Evolutionary conservation across 2,113 vertebrate species (phyloP), one percentile per base, ranked within the genome.

Genomic region (Coregonus clupeaformis): DNA sequence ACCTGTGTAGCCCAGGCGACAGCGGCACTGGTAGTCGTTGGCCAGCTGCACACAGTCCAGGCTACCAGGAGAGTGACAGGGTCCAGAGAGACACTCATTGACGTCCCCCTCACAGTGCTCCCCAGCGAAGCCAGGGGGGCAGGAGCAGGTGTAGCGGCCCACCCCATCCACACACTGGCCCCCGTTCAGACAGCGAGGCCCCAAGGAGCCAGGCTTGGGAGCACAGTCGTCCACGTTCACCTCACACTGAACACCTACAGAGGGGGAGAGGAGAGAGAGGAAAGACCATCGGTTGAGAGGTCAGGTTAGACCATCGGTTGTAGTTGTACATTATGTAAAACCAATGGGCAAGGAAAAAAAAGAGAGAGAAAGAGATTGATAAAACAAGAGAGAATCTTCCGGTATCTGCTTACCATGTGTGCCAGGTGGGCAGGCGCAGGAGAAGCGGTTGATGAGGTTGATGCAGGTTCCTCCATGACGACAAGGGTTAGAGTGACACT

Each of bases 71-170:
- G 90, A 27, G 74, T 91, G 91, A 85, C 97, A 98, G 2, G 97
- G 97, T 55, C 59, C 91, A n/a, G 97, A 95, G 1, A 92, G 92
- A 77, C 97, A 98, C 80, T 98, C 97, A 0, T 98, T 98, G 76
- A 98, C 92, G 82, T 98, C 96, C 0, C 97, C 97, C 78, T 98
- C 96, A 0, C 97, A 98, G 66, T 94, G 93, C 71, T 96, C 94
- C 0, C 97, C 97, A 0, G 94, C 94, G 18, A 96, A 98, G 69
- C 97, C 97, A 0, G 94, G 91, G 6, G 91, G 91, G 36, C 97
- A 98, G 55, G 83, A 76, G 59, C 97, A 98, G 3, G 90, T 93
- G 82, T 96, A 98, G 32, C 95, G 93, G 0, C 97, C 95, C 0
- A 98, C 87, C 13, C 93, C 92, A 12, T 98, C 96, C 14, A 95